A percentile compares a stretch with the other conserved stretches of the same genome.
Conservation (phyloP, 1,140 invertebrate genomes). For the Calephelis virginiensis region DNA sequence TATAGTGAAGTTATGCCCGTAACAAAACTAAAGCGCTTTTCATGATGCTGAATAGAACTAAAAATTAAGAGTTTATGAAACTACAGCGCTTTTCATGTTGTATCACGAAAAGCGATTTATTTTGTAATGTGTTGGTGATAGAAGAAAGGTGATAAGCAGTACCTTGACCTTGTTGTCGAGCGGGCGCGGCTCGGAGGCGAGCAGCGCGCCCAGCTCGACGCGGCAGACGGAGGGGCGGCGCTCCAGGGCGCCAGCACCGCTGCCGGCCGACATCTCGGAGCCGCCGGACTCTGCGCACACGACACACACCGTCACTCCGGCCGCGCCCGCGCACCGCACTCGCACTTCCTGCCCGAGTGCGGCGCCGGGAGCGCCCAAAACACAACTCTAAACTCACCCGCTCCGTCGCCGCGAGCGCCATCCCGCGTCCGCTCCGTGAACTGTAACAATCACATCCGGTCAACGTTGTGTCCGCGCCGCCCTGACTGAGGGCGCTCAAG, state of each 20-base stretch:
- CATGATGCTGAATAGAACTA: too few relatives aligned
- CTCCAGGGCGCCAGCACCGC: slow-evolving; percentile 42
- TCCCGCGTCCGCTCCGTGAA: slow-evolving; percentile 60
- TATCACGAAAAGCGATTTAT: neutral
- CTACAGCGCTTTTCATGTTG: too few relatives aligned
- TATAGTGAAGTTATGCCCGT: too few relatives aligned
- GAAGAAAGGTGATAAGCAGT: slow-evolving; percentile 12
- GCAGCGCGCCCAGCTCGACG: slow-evolving; percentile 71
- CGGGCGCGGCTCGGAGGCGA: slow-evolving; percentile 71
- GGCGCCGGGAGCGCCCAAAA: slow-evolving; percentile 23
- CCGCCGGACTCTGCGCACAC: slow-evolving; percentile 62
- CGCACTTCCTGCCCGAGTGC: slow-evolving; percentile 22
- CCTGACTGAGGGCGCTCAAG: slow-evolving; percentile 2
- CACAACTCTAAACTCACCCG: slow-evolving; percentile 46
- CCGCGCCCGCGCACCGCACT: slow-evolving; percentile 38
- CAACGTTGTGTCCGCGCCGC: too few relatives aligned
- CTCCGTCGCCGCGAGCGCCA: slow-evolving; percentile 52
- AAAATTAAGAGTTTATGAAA: too few relatives aligned
- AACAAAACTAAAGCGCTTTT: too few relatives aligned
- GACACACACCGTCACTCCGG: slow-evolving; percentile 30
- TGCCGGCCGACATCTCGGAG: slow-evolving; percentile 62
- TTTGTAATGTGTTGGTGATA: slow-evolving; percentile 10
- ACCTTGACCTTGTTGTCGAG: slow-evolving; percentile 77
- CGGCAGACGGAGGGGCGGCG: slow-evolving; percentile 70
- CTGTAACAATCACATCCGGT: slow-evolving; percentile 47